Base-by-base conservation (phyloP, 2,113 vertebrate genomes). In the Eolophus roseicapilla region DNA sequence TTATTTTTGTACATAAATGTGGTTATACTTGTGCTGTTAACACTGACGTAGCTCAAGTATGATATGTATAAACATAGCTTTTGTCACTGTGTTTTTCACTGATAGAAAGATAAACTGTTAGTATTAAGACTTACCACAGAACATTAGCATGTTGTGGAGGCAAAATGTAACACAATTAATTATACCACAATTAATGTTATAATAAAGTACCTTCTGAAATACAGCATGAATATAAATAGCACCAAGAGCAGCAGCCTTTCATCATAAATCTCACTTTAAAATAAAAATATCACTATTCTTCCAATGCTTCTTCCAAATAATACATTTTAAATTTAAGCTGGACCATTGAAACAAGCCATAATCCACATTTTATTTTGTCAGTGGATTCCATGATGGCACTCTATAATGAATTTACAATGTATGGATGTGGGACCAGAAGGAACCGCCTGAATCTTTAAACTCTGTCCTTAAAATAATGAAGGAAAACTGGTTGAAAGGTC, bases 201-300 rank as follows among this genome's bases (percentile, higher is more conserved):
- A 84, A 78, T 84, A 71, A 82, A 79, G 17, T 59, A 19, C 15
- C 65, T 89, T 81, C 75, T 88, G 63, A 91, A 91, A n/a, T 47
- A 77, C n/a, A 73, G 27, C 31, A n/a, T 60, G 83, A 71, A 37
- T 75, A 43, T 55, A 70, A 94, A 77, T n/a, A 88, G 31, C 29
- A 71, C 57, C 33, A 77, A 50, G 10, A 93, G 57, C 86, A 88
- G 78, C 87, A 95, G 71, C 43, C 46, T 86, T 80, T 83, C 60
- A 47, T 86, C 79, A 59, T 77, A 94, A 86, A 91, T 90, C 79
- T 95, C 29, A 70, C 60, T 93, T 82, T 53, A 70, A 86, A 94
- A 94, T 86, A 83, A 90, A 80, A 90, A 85, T 2, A 14, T 81
- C 73, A 71, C 46, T 74, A 19, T 88, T 88, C 82, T 86, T 88